phyloP scores from a whole-genome alignment of 64 coral and sea anemone genomes.

The Acropora yongei region DNA sequence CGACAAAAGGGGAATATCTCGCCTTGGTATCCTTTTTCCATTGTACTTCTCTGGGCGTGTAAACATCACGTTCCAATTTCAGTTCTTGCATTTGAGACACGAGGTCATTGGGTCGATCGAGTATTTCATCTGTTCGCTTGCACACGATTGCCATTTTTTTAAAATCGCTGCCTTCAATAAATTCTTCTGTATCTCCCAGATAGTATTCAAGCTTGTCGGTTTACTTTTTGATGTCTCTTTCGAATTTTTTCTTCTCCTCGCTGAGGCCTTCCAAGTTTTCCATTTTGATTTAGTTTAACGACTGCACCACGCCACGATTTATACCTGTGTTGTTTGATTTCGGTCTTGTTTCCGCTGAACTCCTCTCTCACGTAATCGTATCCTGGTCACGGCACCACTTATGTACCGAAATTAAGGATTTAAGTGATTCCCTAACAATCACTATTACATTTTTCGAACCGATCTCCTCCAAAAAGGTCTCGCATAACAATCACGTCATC shows the following conservation, averaged over 20 bases:
- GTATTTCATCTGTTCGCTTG: slow-evolving; percentile 4
- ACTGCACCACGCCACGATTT: not conserved
- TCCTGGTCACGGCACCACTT: too few relatives aligned
- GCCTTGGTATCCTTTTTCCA: slow-evolving; percentile 49
- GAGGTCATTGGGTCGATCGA: slow-evolving; percentile 11
- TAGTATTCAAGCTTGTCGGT: slow-evolving; percentile 41
- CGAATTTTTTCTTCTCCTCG: slow-evolving; percentile 17
- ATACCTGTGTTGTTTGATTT: not conserved
- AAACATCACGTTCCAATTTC: slow-evolving; percentile 26
- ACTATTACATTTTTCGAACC: too few relatives aligned
- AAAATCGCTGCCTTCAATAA: slow-evolving; percentile 10
- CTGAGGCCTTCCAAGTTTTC: not conserved
- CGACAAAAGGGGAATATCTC: not conserved
- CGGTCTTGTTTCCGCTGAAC: too few relatives aligned
- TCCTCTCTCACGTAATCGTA: too few relatives aligned
- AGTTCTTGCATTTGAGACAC: slow-evolving; percentile 30
- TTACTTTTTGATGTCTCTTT: slow-evolving; percentile 29
- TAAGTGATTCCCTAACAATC: not conserved
- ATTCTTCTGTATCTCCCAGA: slow-evolving; percentile 14
- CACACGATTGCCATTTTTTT: not conserved
- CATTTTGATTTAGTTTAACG: not conserved
- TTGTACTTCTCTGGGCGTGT: slow-evolving; percentile 20
- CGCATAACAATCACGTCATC: not conserved
- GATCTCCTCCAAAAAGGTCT: not conserved
- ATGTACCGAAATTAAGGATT: not conserved